Percentiles rank a stretch among this genome's conserved stretches.
Conservation (phyloP, 1,140 invertebrate genomes). For the Calephelis virginiensis region DNA sequence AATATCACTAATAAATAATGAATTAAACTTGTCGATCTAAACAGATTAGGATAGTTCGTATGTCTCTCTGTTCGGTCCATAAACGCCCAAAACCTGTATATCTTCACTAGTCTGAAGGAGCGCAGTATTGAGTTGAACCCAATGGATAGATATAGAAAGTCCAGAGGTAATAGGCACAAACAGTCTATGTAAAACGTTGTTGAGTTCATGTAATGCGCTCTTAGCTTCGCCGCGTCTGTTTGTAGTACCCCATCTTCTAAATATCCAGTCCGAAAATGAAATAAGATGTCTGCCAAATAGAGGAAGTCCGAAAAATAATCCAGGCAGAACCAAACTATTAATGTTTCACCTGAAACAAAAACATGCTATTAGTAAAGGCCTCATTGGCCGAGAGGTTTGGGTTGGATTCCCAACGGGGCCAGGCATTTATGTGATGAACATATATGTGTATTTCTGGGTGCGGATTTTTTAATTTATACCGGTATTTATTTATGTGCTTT, state of each 20-base stretch:
- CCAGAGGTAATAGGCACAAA: conserved; percentile 96
- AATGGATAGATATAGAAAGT: conserved; percentile 98
- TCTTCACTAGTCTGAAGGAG: conserved; percentile 98
- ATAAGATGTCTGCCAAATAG: conserved; percentile 96
- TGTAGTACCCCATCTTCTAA: conserved; percentile 97
- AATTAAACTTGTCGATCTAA: conserved; percentile 95
- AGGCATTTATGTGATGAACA: too few relatives aligned
- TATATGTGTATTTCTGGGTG: too few relatives aligned
- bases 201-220: conserved; percentile 98
- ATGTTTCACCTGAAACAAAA: conserved; percentile 86
- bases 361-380: neutral
- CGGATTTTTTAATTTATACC: too few relatives aligned
- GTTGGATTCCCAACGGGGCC: too few relatives aligned
- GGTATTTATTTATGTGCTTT: too few relatives aligned
- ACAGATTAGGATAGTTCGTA: conserved; percentile 98
- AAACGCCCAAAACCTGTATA: conserved; percentile 98
- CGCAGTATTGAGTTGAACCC: conserved; percentile 98
- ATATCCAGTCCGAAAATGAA: conserved; percentile 98
- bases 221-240: conserved; percentile 94
- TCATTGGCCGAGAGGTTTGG: too few relatives aligned
- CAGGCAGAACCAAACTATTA: conserved; percentile 96
- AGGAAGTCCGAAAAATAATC: conserved; percentile 98
- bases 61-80: conserved; percentile 98
- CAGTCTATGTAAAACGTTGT: conserved; percentile 99
- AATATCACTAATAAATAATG: conserved; percentile 99